These are phyloP conservation scores for Alca torda DNA, from an alignment of 2,797 vertebrate genomes.

Conservation along the genomic window DNA sequence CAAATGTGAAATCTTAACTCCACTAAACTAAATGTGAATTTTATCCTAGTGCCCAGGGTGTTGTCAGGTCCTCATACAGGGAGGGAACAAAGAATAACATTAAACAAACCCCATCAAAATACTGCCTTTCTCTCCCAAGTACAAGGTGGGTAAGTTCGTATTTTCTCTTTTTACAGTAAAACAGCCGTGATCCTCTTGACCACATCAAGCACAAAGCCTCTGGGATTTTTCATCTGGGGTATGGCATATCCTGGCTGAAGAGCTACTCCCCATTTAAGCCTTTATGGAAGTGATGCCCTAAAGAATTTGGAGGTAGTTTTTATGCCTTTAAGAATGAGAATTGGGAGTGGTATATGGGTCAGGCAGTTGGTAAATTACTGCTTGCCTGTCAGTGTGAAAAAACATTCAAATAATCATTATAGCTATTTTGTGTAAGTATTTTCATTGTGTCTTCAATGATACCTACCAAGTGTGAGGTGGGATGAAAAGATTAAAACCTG, in stretches of 20 bases:
- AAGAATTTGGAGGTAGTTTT: background rate
- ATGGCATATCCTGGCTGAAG: background rate
- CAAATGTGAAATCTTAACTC: background rate
- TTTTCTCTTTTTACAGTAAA: background rate
- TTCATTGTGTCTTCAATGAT: background rate
- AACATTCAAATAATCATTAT: background rate
- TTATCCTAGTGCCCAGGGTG: background rate
- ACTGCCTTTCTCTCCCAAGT: background rate
- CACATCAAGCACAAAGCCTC: background rate
- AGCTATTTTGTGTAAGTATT: background rate
- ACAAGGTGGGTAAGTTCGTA: background rate
- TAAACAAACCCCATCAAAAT: rapidly evolving
- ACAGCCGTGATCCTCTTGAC: background rate
- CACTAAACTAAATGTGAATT: background rate
- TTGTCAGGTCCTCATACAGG: background rate
- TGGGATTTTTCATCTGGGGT: background rate
- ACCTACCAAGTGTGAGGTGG: background rate
- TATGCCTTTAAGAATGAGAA: background rate
- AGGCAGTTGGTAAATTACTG: background rate
- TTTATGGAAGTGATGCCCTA: background rate
- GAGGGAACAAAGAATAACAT: background rate
- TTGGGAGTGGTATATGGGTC: background rate
- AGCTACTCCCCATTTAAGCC: background rate
- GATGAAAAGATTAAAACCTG: background rate
- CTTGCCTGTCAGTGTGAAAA: background rate